Percentiles rank a stretch among this genome's conserved stretches.
Conservation (phyloP, 1,140 invertebrate species). For the Listronotus bonariensis region DNA sequence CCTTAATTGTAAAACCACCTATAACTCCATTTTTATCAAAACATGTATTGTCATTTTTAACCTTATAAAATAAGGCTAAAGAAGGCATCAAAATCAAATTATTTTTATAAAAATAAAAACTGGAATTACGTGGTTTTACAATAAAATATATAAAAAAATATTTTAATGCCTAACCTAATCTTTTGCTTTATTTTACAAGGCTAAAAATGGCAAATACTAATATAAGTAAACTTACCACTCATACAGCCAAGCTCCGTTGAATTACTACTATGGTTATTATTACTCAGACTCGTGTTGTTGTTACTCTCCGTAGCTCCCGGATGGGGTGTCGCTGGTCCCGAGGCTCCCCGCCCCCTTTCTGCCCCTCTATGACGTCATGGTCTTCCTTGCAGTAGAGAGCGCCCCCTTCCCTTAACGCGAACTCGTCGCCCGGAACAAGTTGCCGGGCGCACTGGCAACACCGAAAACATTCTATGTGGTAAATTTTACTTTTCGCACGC, state of each 20-base stretch:
- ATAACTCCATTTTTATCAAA: too few species aligned
- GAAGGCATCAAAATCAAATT: too few species aligned
- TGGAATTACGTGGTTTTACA: not conserved
- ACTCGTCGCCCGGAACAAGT: constrained; percentile 94
- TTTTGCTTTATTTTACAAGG: too few species aligned
- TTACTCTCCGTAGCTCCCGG: constrained; percentile 61
- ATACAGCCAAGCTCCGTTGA: constrained; percentile 79
- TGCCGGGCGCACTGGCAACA: constrained; percentile 92
- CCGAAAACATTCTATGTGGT: constrained; percentile 97
- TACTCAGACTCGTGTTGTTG: constrained; percentile 77
- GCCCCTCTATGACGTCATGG: constrained; percentile 84
- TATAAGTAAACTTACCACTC: constrained; percentile 85
- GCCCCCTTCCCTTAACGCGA: constrained; percentile 93
- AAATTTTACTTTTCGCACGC: constrained; percentile 95
- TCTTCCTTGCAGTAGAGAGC: constrained; percentile 93
- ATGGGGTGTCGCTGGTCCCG: constrained; percentile 56
- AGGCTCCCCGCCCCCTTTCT: constrained; percentile 29
- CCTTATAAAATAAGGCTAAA: too few species aligned
- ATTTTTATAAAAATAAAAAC: too few species aligned
- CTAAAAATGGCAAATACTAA: too few species aligned
- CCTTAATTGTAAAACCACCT: too few species aligned
- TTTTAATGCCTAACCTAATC: constrained; percentile 21
- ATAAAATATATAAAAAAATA: constrained; percentile 10
- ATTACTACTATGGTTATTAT: constrained; percentile 75
- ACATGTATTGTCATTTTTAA: too few species aligned